A percentile compares a stretch with the other conserved stretches of the same genome.
phyloP scores from a whole-genome alignment of 2,888 invertebrate genomes.

The Anoncus sp. region DNA sequence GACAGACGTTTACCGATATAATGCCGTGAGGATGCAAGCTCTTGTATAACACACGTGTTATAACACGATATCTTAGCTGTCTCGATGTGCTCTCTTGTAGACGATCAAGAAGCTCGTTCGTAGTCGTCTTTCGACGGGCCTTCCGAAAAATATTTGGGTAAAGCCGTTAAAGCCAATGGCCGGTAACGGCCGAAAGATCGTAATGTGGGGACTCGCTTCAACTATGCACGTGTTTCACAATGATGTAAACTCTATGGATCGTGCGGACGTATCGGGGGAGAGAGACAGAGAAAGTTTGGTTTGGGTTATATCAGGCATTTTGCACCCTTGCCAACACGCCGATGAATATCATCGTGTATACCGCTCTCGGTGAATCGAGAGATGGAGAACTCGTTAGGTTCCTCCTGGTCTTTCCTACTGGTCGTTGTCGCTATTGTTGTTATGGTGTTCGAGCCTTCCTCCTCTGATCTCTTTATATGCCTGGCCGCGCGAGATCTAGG shows the following conservation, averaged over 20 bases:
- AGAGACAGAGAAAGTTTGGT: conserved; percentile 26
- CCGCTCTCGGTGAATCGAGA: conserved; percentile 50
- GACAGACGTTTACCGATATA: conserved; percentile 17
- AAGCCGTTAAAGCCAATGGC: conserved; percentile 77
- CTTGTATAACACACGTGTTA: conserved; percentile 26
- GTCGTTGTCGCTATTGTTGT: conserved; percentile 37
- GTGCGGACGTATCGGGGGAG: conserved; percentile 36
- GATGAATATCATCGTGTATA: conserved; percentile 59
- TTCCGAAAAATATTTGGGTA: conserved; percentile 74
- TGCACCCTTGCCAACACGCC: conserved; percentile 37
- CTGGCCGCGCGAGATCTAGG: conserved; percentile 4
- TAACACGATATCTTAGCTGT: conserved; percentile 48
- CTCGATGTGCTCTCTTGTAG: conserved; percentile 22
- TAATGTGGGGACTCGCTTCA: conserved; percentile 60
- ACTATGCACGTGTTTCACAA: conserved; percentile 51
- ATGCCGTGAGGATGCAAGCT: background rate
- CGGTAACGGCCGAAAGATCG: conserved; percentile 65
- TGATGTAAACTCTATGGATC: conserved; percentile 20
- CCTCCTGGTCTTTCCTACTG: conserved; percentile 36
- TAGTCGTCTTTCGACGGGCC: conserved; percentile 34
- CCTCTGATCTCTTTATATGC: conserved; percentile 37
- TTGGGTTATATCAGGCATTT: conserved; percentile 49
- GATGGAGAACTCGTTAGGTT: conserved; percentile 62
- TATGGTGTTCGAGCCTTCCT: conserved; percentile 23
- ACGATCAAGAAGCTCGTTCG: conserved; percentile 36